Base-by-base conservation (phyloP, 2,113 vertebrate species). In the Rostratula benghalensis region DNA sequence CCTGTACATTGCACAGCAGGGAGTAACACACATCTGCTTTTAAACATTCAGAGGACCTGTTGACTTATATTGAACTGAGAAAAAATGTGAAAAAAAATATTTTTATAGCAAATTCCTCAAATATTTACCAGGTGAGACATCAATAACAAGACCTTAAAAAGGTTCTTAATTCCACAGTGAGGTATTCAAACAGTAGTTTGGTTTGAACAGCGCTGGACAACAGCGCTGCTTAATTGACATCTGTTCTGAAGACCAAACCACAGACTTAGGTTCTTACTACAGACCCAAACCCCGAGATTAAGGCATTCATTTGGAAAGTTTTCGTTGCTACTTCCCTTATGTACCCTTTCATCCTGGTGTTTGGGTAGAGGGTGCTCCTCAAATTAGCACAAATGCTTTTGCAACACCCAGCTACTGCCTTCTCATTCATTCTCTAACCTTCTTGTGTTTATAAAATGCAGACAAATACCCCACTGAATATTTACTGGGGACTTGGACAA, bases 81-180 rank as follows among this genome's bases (percentile, higher is more conserved):
- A 90, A 90, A 95, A 94, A 94, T 54, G 64, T 80, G 41, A 13
- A 33, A 83, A 57, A 77, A 92, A 80, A 50, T 28, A 57, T 37
- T 77, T 67, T 93, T 89, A 96, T 60, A 84, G 68, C 21, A 78
- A 95, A 96, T 96, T 94, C 86, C 73, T 95, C 69, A 92, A 86
- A 93, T 94, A 84, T 75, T 96, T 97, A 60, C 57, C 57, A 82
- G 65, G 88, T 89, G 86, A 94, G 75, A 35, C 61, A 89, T 75
- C 83, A 90, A 68, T 33, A 90, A 21, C 69, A 94, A 79, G 65
- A 57, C 39, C 39, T 89, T 93, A 93, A 93, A 64, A 19, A 87
- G 61, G 53, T n/a, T 87, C 35, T 71, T 75, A 88, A 60, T 70
- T 83, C 56, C 48, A 60, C 51, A n/a, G 57, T 37, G 63, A 92